Percentiles rank a stretch among this genome's conserved stretches.
phyloP scores from a whole-genome alignment of 2,888 invertebrate species.

The Sepiola atlantica region DNA sequence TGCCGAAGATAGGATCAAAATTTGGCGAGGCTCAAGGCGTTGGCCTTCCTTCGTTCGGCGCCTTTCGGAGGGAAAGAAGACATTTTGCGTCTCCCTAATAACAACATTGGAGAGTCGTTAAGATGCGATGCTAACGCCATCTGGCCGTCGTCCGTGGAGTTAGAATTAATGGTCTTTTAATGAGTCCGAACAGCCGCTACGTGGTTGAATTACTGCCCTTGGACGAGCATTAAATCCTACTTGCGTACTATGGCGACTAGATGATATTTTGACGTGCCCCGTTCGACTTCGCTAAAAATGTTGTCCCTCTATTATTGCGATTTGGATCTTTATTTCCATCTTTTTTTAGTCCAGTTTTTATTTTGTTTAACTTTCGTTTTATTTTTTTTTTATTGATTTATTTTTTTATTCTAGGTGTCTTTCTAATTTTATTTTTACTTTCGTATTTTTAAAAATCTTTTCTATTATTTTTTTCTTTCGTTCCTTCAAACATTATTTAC shows the following conservation, averaged over 20 bases:
- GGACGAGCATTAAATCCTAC: conserved; percentile 2
- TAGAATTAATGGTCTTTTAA: neutral
- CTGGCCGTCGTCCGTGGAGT: neutral
- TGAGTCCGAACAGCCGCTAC: neutral
- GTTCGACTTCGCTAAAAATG: neutral
- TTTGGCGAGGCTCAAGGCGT: neutral
- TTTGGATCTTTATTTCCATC: neutral
- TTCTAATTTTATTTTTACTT: neutral
- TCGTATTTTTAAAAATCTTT: neutral
- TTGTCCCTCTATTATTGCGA: too few relatives aligned
- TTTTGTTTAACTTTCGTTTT: neutral
- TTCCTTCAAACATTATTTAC: neutral
- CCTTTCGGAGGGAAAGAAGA: neutral
- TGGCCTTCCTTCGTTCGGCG: neutral
- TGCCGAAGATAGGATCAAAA: neutral
- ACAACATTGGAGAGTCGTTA: neutral
- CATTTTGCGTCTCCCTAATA: neutral
- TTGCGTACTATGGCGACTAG: neutral
- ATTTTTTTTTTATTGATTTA: neutral
- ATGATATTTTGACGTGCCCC: neutral
- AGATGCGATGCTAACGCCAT: conserved; percentile 2
- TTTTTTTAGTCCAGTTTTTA: too few relatives aligned
- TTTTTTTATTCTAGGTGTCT: neutral
- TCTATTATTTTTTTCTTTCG: neutral
- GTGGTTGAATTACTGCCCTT: neutral